Base-by-base conservation (phyloP, 1,140 invertebrate species). In the Spodoptera litura region DNA sequence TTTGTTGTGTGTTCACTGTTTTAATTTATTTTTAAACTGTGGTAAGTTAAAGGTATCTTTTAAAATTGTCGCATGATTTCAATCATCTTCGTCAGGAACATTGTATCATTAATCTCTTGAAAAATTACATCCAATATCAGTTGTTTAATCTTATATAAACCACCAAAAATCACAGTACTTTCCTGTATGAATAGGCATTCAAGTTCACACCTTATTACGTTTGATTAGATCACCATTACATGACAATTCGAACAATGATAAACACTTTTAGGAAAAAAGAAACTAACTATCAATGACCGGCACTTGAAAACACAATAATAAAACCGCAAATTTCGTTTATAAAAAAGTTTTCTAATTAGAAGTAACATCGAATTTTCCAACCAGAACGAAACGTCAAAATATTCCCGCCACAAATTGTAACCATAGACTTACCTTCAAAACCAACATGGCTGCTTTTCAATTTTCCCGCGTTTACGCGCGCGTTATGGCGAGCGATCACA, bases 391-490 rank as follows among this genome's bases (percentile, higher is more conserved):
- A 15, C 31, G 12, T 56, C 31, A 71, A 38, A 71, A 20, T 6
- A 10, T 35, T 56, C 31, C 52, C 68, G 55, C 61, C 25, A 74
- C 58, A 52, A 58, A 52, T 72, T 35, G 27, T 59, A 78, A 64
- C 61, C 73, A 74, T 76, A 78, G 83, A 78, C 92, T 88, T 79
- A 93, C 92, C 92, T 93, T 93, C 72, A 93, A 86, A 90, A 90
- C 81, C 81, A 92, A 89, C 90, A 93, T 93, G 87, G 82, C 82
- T 81, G 72, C 82, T 83, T 86, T 90, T 92, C 87, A 93, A 92
- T 89, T 61, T 91, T 92, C 89, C 90, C 91, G 89, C 89, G 87
- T 80, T 89, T 84, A 44, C 75, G 64, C 66, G 82, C 87, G 80
- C 79, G 82, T 79, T 86, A 89, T 88, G 88, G 87, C 86, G 85